These are phyloP conservation scores for Gonioctena quinquepunctata DNA, from an alignment of 1,140 invertebrate species.

Conservation along the genomic window DNA sequence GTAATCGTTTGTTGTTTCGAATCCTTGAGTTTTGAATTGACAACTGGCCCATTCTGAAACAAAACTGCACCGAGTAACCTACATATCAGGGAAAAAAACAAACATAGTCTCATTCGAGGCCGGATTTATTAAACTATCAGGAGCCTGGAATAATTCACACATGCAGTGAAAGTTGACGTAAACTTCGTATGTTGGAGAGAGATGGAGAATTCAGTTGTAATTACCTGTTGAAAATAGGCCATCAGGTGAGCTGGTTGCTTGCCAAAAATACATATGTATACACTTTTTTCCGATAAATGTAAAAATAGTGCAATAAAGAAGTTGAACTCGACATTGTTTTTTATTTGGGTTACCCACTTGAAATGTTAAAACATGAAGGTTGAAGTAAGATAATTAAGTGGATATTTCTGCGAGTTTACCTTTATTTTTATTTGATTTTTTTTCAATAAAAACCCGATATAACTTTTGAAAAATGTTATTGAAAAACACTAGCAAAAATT, in stretches of 20 bases:
- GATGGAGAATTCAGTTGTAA: neutral
- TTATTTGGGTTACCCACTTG: conserved; percentile 6
- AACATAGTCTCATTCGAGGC: neutral
- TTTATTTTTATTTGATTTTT: no score
- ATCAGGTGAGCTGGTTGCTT: neutral
- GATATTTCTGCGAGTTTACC: no score
- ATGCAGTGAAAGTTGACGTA: neutral
- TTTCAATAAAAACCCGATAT: no score
- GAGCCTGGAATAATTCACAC: neutral
- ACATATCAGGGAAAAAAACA: neutral
- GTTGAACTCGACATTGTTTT: conserved; percentile 9
- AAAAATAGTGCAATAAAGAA: neutral
- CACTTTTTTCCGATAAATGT: neutral
- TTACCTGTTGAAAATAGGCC: conserved; percentile 6
- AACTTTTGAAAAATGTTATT: no score
- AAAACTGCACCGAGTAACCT: no score
- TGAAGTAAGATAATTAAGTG: no score
- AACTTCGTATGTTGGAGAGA: neutral
- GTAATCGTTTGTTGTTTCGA: no score
- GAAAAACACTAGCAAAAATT: no score
- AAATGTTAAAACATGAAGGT: no score
- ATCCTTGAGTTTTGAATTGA: no score
- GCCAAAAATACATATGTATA: conserved; percentile 1
- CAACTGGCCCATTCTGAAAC: no score
- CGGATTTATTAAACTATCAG: neutral